Percentiles rank a stretch among this genome's conserved stretches.
phyloP scores from a whole-genome alignment of 2,113 vertebrate genomes.

The Emydura subglobosa region DNA sequence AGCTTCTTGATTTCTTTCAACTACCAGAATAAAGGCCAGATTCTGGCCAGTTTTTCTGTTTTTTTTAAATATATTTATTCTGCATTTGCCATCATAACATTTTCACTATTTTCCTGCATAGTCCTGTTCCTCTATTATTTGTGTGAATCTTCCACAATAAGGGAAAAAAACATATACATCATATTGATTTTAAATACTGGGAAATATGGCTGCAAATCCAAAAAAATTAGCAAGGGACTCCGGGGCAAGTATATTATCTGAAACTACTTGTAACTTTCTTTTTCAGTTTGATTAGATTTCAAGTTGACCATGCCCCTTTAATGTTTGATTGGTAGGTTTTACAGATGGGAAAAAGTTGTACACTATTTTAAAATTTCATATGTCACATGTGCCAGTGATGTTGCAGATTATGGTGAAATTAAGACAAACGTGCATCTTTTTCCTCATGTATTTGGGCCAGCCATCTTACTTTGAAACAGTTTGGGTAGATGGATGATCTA shows the following conservation, averaged over 20 bases:
- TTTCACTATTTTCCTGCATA: background rate
- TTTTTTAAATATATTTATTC: background rate
- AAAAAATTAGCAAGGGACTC: background rate
- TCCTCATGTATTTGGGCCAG: background rate
- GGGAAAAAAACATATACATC: background rate
- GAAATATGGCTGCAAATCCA: background rate
- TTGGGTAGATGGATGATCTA: background rate
- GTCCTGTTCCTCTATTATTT: background rate
- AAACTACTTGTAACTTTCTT: background rate
- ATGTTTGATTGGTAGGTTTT: background rate
- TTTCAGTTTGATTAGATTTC: background rate
- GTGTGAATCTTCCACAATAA: background rate
- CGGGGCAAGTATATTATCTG: background rate
- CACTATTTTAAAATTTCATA: background rate
- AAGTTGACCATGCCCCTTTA: background rate
- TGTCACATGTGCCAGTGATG: background rate
- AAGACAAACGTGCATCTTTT: background rate
- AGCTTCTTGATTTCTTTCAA: background rate
- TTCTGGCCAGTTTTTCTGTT: background rate
- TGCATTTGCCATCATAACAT: background rate
- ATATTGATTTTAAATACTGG: fast-evolving
- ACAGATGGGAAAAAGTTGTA: background rate
- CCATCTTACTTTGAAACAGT: background rate
- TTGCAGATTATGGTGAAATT: background rate
- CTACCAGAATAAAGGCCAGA: background rate